Evolutionary conservation across 2,888 invertebrate genomes (phyloP).

Genomic region (Scaptomyza parva): DNA sequence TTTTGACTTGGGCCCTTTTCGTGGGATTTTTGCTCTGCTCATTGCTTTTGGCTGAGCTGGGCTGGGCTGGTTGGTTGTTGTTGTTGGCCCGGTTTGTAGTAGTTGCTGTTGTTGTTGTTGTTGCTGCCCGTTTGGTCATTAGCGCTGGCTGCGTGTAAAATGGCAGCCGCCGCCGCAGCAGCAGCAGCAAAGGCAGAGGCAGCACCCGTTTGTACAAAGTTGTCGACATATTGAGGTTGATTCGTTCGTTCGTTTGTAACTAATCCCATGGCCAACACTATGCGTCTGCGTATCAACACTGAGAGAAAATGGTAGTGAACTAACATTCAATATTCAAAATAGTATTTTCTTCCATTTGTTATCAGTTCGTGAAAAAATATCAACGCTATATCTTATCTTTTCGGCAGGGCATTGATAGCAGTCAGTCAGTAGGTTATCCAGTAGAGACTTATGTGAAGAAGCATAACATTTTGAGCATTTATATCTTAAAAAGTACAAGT

Average conservation of each 20-base stretch:
- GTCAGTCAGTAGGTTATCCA: neutral
- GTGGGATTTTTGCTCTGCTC: constrained; percentile 63
- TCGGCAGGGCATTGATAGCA: neutral
- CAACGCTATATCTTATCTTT: neutral
- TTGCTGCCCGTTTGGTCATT: constrained; percentile 67
- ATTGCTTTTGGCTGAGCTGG: constrained; percentile 20
- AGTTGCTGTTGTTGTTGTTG: constrained; percentile 26
- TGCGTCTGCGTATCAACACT: constrained; percentile 19
- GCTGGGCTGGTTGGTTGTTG: constrained; percentile 20
- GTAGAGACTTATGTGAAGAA: neutral
- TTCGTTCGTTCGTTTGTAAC: constrained; percentile 75
- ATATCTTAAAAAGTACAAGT: no score
- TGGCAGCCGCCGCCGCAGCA: no score
- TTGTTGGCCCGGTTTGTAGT: constrained; percentile 25
- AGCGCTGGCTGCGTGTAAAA: constrained; percentile 78
- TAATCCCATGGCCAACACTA: constrained; percentile 58
- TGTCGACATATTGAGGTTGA: constrained; percentile 78
- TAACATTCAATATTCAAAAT: no score
- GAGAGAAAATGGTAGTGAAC: neutral
- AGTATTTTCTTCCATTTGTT: no score
- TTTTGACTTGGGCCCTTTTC: constrained; percentile 68
- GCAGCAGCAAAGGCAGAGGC: constrained; percentile 74
- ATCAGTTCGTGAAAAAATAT: neutral
- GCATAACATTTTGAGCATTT: no score
- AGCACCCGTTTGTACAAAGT: constrained; percentile 67